A percentile compares a stretch with the other conserved stretches of the same genome.
phyloP scores from a whole-genome alignment of 2,888 invertebrate genomes.

The Colostygia pectinataria region DNA sequence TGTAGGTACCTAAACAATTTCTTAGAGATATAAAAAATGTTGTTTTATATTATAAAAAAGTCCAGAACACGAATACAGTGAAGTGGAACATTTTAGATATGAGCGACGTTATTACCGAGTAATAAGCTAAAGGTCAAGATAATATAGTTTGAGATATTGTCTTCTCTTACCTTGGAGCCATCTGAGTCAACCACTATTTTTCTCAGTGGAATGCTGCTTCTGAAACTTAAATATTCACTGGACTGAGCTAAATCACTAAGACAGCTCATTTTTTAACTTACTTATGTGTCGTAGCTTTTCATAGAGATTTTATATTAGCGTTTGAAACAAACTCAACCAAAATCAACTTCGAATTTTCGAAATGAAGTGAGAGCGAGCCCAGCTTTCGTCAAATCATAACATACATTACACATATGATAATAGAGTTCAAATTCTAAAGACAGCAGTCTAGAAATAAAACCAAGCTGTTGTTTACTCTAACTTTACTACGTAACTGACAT shows the following conservation, averaged over 20 bases:
- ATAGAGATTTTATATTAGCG: too few species aligned
- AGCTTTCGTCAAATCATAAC: too few species aligned
- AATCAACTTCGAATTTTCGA: too few species aligned
- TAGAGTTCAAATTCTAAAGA: too few species aligned
- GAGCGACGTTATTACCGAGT: not conserved
- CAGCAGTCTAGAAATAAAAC: too few species aligned
- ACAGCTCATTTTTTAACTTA: constrained; percentile 80
- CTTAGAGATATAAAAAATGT: too few species aligned
- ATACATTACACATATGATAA: too few species aligned
- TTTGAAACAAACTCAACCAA: too few species aligned
- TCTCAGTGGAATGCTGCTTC: constrained; percentile 88
- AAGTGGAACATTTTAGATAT: not conserved
- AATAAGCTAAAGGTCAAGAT: constrained; percentile 18
- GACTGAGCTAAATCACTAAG: constrained; percentile 88
- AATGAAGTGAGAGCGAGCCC: too few species aligned
- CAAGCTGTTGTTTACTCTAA: too few species aligned
- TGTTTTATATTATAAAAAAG: not conserved
- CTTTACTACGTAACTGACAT: too few species aligned
- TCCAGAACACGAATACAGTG: not conserved
- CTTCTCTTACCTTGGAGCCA: constrained; percentile 85
- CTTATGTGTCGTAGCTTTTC: too few species aligned
- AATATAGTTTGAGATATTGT: constrained; percentile 9
- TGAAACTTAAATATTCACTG: constrained; percentile 90
- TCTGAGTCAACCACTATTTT: constrained; percentile 92
- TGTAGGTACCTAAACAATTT: not conserved